Evolutionary conservation across 2,888 invertebrate genomes (phyloP).

Genomic region (Sphaerophoria rueppellii): DNA sequence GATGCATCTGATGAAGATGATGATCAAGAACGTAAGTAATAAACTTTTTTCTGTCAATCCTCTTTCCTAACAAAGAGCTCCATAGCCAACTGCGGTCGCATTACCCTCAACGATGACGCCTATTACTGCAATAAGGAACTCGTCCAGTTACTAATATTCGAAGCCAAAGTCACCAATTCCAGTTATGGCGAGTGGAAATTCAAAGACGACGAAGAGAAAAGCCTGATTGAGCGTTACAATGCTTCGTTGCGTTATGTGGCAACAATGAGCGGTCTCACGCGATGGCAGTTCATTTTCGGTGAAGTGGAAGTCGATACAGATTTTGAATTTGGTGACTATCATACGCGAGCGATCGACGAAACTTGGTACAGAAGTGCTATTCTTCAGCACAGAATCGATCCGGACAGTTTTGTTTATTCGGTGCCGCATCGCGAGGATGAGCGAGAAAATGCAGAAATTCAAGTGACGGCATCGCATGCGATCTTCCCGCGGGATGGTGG

Average conservation of each 20-base stretch:
- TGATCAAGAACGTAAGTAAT: conserved; percentile 77
- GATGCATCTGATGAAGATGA: conserved; percentile 77
- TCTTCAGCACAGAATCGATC: conserved; percentile 90
- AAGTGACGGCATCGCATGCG: conserved; percentile 92
- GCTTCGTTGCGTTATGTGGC: conserved; percentile 91
- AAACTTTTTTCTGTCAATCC: neutral
- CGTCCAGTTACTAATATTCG: conserved; percentile 92
- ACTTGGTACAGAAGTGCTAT: conserved; percentile 96
- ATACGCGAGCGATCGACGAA: conserved; percentile 91
- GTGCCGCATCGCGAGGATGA: conserved; percentile 85
- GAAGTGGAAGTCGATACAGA: conserved; percentile 83
- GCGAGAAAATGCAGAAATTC: conserved; percentile 83
- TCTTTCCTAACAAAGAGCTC: neutral
- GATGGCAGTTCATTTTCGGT: conserved; percentile 90
- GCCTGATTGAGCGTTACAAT: conserved; percentile 86
- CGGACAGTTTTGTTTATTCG: conserved; percentile 90
- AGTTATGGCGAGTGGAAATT: conserved; percentile 85
- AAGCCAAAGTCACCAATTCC: conserved; percentile 88
- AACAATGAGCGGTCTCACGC: conserved; percentile 93
- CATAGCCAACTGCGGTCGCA: conserved; percentile 86
- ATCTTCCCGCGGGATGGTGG: conserved; percentile 91
- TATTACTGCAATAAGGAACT: conserved; percentile 93
- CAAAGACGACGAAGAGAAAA: conserved; percentile 83
- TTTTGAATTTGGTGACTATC: conserved; percentile 89
- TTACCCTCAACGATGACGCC: conserved; percentile 86